Conservation (phyloP, 2,113 vertebrate genomes). For the Peromyscus maniculatus region DNA sequence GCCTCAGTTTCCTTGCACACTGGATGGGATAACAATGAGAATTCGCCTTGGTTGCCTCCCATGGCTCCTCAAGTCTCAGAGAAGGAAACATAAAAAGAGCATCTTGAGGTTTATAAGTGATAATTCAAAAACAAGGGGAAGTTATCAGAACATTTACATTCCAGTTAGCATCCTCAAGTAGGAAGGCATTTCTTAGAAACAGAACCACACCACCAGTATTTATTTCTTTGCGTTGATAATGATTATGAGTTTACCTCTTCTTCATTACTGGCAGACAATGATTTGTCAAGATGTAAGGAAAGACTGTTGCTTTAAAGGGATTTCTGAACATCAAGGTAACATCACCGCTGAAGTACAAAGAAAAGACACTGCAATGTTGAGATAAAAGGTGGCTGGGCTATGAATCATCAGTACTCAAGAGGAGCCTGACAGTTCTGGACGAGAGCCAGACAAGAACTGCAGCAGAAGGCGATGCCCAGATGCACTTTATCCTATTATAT, state of each 20-base stretch:
- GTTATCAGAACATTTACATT: not conserved
- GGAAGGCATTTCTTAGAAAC: constrained; percentile 25
- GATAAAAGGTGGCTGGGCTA: constrained; percentile 87
- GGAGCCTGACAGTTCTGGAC: constrained; percentile 85
- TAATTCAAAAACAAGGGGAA: not conserved
- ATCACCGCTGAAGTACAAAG: constrained; percentile 82
- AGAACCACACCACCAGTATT: constrained; percentile 31
- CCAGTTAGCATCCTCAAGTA: not conserved
- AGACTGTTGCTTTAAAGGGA: constrained; percentile 81
- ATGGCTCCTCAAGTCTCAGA: not conserved
- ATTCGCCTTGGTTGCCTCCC: not conserved
- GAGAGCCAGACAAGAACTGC: constrained; percentile 85
- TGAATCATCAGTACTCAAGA: constrained; percentile 85
- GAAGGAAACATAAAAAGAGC: not conserved
- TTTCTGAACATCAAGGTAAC: constrained; percentile 83
- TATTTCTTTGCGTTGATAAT: constrained; percentile 68
- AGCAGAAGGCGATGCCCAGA: constrained; percentile 84
- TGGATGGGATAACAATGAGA: not conserved
- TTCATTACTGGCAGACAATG: constrained; percentile 75
- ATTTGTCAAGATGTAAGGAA: constrained; percentile 84
- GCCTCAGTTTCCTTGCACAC: constrained; percentile 10
- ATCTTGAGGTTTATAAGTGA: not conserved
- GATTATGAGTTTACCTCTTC: constrained; percentile 78
- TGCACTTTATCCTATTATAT: constrained; percentile 85
- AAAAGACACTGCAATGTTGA: constrained; percentile 77